Evolutionary conservation across 2,113 vertebrate genomes (phyloP).

Genomic region (Probosciger aterrimus): DNA sequence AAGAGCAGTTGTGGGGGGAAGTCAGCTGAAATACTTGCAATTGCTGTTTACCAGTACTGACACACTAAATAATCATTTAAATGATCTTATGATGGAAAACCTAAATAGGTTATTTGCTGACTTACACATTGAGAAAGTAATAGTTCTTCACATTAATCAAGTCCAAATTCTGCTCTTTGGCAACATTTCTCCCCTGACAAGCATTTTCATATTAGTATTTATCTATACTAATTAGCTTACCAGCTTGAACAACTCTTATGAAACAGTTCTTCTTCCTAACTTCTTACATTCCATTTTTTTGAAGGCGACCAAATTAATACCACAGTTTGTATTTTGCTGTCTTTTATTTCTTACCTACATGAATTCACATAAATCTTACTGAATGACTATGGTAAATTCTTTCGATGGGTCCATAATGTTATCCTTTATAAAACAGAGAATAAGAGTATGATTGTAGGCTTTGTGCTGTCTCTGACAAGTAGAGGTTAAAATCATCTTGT

Average conservation of each 20-base stretch:
- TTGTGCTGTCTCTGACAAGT: neutral
- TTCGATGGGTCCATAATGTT: neutral
- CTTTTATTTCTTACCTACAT: neutral
- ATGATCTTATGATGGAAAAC: neutral
- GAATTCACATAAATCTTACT: neutral
- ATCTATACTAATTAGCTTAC: constrained; percentile 60
- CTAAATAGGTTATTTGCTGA: constrained; percentile 29
- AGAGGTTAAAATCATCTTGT: neutral
- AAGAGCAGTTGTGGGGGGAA: neutral
- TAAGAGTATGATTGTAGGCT: neutral
- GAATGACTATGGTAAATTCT: neutral
- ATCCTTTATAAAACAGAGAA: neutral
- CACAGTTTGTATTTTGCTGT: neutral
- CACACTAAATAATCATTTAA: constrained; percentile 13
- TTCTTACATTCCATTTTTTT: constrained; percentile 6
- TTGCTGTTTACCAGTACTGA: neutral
- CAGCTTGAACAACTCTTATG: constrained; percentile 11
- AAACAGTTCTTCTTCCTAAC: neutral
- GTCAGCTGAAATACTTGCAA: neutral
- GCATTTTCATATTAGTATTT: constrained; percentile 58
- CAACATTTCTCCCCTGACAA: constrained; percentile 26
- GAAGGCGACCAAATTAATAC: constrained; percentile 32
- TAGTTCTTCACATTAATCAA: neutral
- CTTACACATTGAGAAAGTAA: constrained; percentile 29
- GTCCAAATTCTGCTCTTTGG: constrained; percentile 25